phyloP scores from a whole-genome alignment of 2,113 vertebrate genomes.

The Dicaeum eximium region DNA sequence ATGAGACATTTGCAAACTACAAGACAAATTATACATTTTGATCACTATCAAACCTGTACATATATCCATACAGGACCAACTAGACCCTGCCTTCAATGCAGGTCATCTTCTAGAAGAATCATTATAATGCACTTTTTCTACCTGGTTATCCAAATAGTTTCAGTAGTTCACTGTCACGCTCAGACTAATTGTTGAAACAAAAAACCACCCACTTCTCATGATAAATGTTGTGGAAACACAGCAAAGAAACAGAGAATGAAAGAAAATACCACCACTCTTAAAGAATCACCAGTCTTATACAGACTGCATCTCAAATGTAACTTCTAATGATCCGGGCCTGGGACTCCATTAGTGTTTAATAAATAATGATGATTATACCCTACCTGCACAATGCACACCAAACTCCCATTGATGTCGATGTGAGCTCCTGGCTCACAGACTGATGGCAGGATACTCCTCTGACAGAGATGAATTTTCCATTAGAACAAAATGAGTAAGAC shows the following conservation, averaged over 20 bases:
- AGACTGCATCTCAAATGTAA: neutral
- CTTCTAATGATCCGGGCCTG: neutral
- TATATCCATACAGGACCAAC: neutral
- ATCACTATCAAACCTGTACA: neutral
- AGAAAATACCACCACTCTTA: neutral
- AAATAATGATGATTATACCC: constrained; percentile 36
- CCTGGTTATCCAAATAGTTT: neutral
- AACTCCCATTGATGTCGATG: neutral
- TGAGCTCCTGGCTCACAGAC: neutral
- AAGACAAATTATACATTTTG: neutral
- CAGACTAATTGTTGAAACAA: neutral
- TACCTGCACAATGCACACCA: neutral
- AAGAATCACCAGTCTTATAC: neutral
- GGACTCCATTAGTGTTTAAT: constrained; percentile 43
- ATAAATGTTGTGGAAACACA: neutral
- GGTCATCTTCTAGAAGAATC: neutral
- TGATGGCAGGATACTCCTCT: constrained; percentile 31
- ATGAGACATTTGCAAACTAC: neutral
- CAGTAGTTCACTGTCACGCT: neutral
- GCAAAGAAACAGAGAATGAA: neutral
- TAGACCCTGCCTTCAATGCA: neutral
- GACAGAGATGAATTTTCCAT: constrained; percentile 58
- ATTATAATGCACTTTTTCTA: neutral
- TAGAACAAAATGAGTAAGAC: constrained; percentile 50
- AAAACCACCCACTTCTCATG: neutral